Base-by-base conservation (phyloP, 2,797 vertebrate species). In the Serranus cabrilla region DNA sequence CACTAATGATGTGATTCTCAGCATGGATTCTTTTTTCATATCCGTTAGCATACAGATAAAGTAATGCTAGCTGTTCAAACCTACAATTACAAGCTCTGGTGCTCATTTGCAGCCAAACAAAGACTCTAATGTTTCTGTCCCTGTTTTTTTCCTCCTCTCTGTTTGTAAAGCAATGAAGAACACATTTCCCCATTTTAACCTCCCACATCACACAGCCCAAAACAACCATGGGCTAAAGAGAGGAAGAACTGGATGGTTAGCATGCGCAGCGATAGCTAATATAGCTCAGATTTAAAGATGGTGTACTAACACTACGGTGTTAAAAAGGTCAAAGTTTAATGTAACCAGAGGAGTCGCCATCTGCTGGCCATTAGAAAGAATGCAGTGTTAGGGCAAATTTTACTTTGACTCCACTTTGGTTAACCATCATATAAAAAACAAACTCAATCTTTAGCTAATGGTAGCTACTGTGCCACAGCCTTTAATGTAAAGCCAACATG, bases 31-130 rank as follows among this genome's bases (percentile, higher is more conserved):
- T 42, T 57, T 46, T 31, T 51, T 27, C 16, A 74, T n/a, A 72
- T 57, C 40, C 2, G 12, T 39, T 4, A 16, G 20, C 25, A 50
- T 31, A 73, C 65, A 72, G 23, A 54, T 34, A 39, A 43, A 60
- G 14, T 31, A 34, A 67, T 23, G 18, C 21, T 34, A 14, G 27
- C 6, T 39, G 31, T 45, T 66, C 14, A 61, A 68, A 69, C 49
- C 62, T 61, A 34, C 9, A 78, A 75, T 78, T 71, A 73, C 18
- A 7, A 54, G 58, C 57, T 77, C 31, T 66, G n/a, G 1, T 14
- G 47, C 17, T 27, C 54, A 71, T 23, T 34, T 16, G 23, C 40
- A 20, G 56, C 52, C 27, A 57, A 77, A 71, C 58, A 80, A 46
- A 65, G 66, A 56, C 34, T 62, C 57, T 23, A 49, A 54, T 40